Conservation (phyloP, 2,888 invertebrate genomes). For the Meteorus cinctellus region DNA sequence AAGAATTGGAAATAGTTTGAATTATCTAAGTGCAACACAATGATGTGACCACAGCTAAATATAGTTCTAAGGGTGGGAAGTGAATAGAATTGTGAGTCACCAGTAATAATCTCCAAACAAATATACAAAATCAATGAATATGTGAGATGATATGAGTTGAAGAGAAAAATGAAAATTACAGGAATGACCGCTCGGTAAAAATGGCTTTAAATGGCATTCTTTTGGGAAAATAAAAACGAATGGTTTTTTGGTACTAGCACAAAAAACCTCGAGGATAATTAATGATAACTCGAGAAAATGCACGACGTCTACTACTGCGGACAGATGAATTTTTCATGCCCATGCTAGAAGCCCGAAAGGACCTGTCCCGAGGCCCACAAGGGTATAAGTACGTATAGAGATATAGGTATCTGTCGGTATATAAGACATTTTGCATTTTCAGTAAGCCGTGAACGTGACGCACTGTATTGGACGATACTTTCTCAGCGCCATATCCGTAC, state of each 20-base stretch:
- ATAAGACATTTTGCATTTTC: conserved; percentile 44
- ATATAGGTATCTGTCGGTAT: conserved; percentile 28
- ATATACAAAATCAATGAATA: neutral
- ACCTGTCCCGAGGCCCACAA: conserved; percentile 11
- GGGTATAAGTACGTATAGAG: neutral
- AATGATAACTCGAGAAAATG: conserved; percentile 27
- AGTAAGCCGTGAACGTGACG: conserved; percentile 18
- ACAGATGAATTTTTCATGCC: conserved; percentile 39
- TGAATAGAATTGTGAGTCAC: neutral
- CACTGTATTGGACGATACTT: conserved; percentile 45
- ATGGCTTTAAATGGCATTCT: neutral
- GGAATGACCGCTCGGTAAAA: neutral
- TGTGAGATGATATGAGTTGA: neutral
- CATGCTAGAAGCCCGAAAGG: conserved; percentile 24
- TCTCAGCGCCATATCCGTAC: conserved; percentile 54
- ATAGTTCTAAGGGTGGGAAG: no score
- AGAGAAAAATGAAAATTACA: neutral
- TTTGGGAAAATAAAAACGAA: neutral
- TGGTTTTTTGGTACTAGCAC: neutral
- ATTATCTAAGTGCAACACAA: no score
- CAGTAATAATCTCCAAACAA: neutral
- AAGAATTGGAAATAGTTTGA: no score
- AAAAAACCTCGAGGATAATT: conserved; percentile 16
- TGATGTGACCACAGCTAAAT: no score
- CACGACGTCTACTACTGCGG: conserved; percentile 32